Percentiles rank a stretch among this genome's conserved stretches.
Evolutionary conservation across 2,888 invertebrate genomes (phyloP).

Genomic region (Drosophila monieri): DNA sequence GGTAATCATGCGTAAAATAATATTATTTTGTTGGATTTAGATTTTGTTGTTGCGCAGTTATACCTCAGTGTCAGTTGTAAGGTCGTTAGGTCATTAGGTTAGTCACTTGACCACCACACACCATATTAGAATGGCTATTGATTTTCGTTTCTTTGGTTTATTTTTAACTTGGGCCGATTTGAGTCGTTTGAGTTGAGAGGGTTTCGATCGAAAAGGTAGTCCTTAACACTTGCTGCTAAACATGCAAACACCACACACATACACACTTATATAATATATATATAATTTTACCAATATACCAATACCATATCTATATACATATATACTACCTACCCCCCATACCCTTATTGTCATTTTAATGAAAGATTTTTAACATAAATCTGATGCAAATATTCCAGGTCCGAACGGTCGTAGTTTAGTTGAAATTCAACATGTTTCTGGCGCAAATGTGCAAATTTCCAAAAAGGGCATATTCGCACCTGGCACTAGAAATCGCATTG

Average conservation of each 20-base stretch:
- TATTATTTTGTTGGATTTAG: slow-evolving; percentile 20
- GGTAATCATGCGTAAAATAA: slow-evolving; percentile 41
- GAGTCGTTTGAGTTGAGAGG: too few species aligned
- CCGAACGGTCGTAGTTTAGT: slow-evolving; percentile 98
- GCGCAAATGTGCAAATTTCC: slow-evolving; percentile 99
- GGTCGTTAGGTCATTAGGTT: slow-evolving; percentile 43
- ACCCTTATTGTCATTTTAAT: slow-evolving; percentile 34
- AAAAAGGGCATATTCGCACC: slow-evolving; percentile 99
- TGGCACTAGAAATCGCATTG: slow-evolving; percentile 98
- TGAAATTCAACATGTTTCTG: slow-evolving; percentile 98
- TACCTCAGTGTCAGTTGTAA: slow-evolving; percentile 53
- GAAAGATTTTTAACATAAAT: slow-evolving; percentile 62
- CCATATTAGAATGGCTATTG: slow-evolving; percentile 27
- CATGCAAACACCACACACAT: slow-evolving; percentile 13
- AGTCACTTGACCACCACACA: slow-evolving; percentile 19
- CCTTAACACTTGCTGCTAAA: slow-evolving; percentile 7
- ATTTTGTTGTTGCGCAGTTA: slow-evolving; percentile 38
- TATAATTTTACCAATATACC: slow-evolving; percentile 4
- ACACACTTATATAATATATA: background rate
- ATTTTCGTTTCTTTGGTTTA: slow-evolving; percentile 27
- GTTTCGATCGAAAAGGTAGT: background rate
- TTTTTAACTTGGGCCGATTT: slow-evolving; percentile 4
- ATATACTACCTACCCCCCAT: slow-evolving; percentile 14
- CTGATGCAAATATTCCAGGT: slow-evolving; percentile 85
- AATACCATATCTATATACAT: slow-evolving; percentile 15